Evolutionary conservation across 92 coral and sea anemone genomes (phyloP).

Genomic region (Chrysogorgia sp.): DNA sequence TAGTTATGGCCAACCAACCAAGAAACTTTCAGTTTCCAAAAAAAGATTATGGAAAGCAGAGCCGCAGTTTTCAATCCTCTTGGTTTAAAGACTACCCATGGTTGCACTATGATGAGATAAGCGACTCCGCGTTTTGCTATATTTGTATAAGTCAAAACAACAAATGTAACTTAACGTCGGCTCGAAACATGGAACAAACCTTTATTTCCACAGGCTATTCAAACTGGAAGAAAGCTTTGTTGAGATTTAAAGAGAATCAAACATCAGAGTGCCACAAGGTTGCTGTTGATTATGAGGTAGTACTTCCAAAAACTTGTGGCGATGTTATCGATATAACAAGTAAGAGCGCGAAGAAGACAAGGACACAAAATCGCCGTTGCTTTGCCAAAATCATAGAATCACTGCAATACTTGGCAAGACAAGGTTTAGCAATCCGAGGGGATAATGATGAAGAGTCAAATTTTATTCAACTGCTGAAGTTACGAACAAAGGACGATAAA

Average conservation of each 20-base stretch:
- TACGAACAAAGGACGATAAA: conserved; percentile 51
- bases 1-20: conserved; percentile 49
- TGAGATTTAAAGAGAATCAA: conserved; percentile 50
- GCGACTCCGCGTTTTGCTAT: conserved; percentile 39
- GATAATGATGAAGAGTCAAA: conserved; percentile 59
- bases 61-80: conserved; percentile 16
- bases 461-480: conserved; percentile 53
- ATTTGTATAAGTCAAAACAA: conserved; percentile 36
- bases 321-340: conserved; percentile 53
- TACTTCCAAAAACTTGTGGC: conserved; percentile 45
- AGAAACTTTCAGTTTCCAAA: conserved; percentile 48
- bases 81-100: conserved; percentile 53
- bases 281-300: conserved; percentile 43
- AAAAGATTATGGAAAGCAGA: conserved; percentile 38
- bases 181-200: conserved; percentile 45
- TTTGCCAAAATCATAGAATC: conserved; percentile 40
- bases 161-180: conserved; percentile 53
- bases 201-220: conserved; percentile 54
- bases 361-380: conserved; percentile 52
- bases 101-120: conserved; percentile 46
- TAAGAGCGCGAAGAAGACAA: conserved; percentile 39
- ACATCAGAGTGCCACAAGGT: conserved; percentile 49
- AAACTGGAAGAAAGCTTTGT: conserved; percentile 59
- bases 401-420: conserved; percentile 50
- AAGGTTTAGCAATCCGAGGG: conserved; percentile 63